Evolutionary conservation across 2,888 invertebrate genomes (phyloP).

Genomic region (Caenorhabditis becei): DNA sequence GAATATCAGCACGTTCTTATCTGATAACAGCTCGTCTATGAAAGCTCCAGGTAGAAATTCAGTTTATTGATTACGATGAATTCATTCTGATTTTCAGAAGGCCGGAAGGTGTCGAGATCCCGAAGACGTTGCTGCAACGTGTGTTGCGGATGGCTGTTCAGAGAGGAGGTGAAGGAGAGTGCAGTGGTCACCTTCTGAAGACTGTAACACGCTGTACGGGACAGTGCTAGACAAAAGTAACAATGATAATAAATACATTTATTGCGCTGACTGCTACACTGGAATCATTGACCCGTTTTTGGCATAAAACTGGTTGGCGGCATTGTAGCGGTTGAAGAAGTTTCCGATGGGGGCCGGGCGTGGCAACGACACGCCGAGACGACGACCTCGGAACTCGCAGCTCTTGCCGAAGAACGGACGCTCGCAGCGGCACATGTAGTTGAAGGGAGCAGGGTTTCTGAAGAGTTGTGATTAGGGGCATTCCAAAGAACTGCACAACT

Average conservation of each 20-base stretch:
- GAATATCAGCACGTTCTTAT: conserved; percentile 45
- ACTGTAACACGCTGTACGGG: not conserved
- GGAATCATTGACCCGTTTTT: conserved; percentile 22
- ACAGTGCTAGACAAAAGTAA: conserved; percentile 21
- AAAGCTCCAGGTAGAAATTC: conserved; percentile 13
- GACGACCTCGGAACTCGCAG: conserved; percentile 41
- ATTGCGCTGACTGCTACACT: conserved; percentile 5
- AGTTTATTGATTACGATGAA: not conserved
- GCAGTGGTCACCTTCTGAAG: conserved; percentile 24
- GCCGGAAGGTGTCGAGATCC: not conserved
- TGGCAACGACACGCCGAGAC: conserved; percentile 35
- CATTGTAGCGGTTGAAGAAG: conserved; percentile 37
- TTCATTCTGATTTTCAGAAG: conserved; percentile 2
- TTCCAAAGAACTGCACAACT: not conserved
- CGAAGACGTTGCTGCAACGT: conserved; percentile 15
- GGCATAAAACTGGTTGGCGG: conserved; percentile 41
- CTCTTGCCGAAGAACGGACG: conserved; percentile 44
- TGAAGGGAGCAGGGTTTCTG: conserved; percentile 47
- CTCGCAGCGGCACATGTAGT: conserved; percentile 48
- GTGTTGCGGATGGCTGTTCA: conserved; percentile 40
- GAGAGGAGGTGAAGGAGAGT: conserved; percentile 36
- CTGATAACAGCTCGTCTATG: conserved; percentile 41
- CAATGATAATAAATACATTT: conserved; percentile 28
- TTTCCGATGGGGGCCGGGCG: conserved; percentile 16
- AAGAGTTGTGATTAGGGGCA: not conserved